These are phyloP conservation scores for Hemithea aestivaria DNA, from an alignment of 2,888 invertebrate genomes.

Conservation along the genomic window DNA sequence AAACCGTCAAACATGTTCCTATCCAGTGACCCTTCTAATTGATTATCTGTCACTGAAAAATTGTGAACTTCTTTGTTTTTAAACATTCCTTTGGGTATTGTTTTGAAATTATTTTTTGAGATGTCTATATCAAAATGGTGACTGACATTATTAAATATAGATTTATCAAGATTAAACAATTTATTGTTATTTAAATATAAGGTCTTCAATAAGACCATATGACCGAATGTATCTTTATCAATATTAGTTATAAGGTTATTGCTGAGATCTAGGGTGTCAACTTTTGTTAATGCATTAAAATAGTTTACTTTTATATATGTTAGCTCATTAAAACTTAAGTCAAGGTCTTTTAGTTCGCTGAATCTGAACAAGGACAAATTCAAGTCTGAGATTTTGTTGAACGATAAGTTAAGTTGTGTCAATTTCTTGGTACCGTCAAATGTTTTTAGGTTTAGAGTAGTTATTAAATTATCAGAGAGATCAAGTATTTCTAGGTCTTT, in stretches of 20 bases:
- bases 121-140: constrained; percentile 38
- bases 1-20: constrained; percentile 55
- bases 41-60: constrained; percentile 44
- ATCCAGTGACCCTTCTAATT: constrained; percentile 40
- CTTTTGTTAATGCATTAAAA: constrained; percentile 37
- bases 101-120: constrained; percentile 44
- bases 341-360: constrained; percentile 37
- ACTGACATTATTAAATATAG: constrained; percentile 31
- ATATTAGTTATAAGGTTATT: constrained; percentile 40
- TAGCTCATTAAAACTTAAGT: constrained; percentile 45
- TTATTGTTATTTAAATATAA: constrained; percentile 44
- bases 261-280: constrained; percentile 41
- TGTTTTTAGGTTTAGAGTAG: constrained; percentile 33
- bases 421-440: constrained; percentile 52
- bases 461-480: constrained; percentile 49
- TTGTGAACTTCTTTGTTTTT: constrained; percentile 38
- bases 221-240: constrained; percentile 35
- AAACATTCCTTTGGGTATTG: constrained; percentile 45
- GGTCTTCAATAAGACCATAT: constrained; percentile 29
- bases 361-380: constrained; percentile 50
- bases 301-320: constrained; percentile 34
- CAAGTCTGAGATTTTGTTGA: constrained; percentile 45
- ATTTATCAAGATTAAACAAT: constrained; percentile 35
- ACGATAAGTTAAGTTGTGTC: constrained; percentile 41
- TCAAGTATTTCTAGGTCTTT: constrained; percentile 41